phyloP scores from a whole-genome alignment of 2,113 vertebrate species.

The Leptosomus discolor region DNA sequence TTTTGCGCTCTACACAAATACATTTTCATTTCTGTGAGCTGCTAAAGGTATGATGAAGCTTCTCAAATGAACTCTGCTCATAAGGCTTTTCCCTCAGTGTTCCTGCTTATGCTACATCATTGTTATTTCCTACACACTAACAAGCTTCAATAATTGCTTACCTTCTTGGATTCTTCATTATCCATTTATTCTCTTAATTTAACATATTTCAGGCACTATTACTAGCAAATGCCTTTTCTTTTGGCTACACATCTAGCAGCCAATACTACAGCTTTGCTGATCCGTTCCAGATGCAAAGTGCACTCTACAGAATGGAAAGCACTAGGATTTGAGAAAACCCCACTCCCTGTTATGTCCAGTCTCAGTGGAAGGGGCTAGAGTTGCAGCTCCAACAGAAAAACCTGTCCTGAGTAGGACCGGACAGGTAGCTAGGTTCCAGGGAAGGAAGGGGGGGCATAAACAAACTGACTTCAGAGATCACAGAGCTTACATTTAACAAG shows the following conservation, averaged over 20 bases:
- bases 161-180: background rate
- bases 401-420: background rate
- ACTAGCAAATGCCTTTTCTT: background rate
- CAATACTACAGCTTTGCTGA: background rate
- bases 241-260: background rate
- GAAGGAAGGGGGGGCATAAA: background rate
- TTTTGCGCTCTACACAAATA: background rate
- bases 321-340: background rate
- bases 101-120: background rate
- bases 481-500: background rate
- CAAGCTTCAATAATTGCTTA: background rate
- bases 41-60: background rate
- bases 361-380: background rate
- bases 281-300: background rate
- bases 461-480: background rate
- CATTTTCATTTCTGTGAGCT: background rate
- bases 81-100: background rate
- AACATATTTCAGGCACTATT: background rate
- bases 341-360: background rate
- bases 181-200: background rate
- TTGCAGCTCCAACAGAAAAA: background rate
- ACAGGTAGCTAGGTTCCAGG: background rate
- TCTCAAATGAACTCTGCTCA: background rate
- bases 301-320: background rate
- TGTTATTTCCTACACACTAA: background rate